Conservation (phyloP, 2,113 vertebrate species). For the Phaethornis superciliosus region DNA sequence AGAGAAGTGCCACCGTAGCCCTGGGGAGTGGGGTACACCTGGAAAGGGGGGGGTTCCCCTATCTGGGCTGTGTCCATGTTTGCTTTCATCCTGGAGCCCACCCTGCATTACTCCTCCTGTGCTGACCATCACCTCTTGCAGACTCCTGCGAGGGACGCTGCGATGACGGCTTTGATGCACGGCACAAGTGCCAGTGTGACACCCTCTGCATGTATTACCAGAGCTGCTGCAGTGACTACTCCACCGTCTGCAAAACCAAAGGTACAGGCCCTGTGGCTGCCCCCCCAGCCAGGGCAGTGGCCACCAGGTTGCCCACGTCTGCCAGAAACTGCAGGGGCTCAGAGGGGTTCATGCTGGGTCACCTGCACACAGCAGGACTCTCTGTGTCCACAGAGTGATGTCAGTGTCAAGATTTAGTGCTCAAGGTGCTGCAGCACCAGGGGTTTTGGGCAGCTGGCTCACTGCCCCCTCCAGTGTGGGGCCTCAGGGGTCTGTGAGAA, state of each 20-base stretch:
- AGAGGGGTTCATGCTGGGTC: accelerated
- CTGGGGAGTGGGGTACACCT: no score
- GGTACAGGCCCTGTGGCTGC: slow-evolving; percentile 54
- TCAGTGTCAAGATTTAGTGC: neutral
- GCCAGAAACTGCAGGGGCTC: accelerated
- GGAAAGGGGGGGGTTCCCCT: no score
- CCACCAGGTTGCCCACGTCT: neutral
- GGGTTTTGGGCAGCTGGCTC: neutral
- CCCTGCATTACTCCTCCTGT: accelerated
- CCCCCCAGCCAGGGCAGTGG: neutral
- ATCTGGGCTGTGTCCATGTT: accelerated
- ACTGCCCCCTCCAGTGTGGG: accelerated
- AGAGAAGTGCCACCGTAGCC: neutral
- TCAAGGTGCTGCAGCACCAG: neutral
- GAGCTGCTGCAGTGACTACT: slow-evolving; percentile 91
- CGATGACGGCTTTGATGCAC: slow-evolving; percentile 79
- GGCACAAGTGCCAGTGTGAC: slow-evolving; percentile 90
- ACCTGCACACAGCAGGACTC: neutral
- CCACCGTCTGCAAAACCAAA: slow-evolving; percentile 75
- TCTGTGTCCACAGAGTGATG: accelerated
- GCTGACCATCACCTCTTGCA: slow-evolving; percentile 34
- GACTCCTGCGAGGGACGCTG: slow-evolving; percentile 89
- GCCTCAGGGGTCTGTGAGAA: accelerated
- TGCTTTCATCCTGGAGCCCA: neutral
- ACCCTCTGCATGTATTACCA: slow-evolving; percentile 89